These are phyloP conservation scores for Aquatica leii DNA, from an alignment of 2,888 invertebrate species.

Conservation along the genomic window DNA sequence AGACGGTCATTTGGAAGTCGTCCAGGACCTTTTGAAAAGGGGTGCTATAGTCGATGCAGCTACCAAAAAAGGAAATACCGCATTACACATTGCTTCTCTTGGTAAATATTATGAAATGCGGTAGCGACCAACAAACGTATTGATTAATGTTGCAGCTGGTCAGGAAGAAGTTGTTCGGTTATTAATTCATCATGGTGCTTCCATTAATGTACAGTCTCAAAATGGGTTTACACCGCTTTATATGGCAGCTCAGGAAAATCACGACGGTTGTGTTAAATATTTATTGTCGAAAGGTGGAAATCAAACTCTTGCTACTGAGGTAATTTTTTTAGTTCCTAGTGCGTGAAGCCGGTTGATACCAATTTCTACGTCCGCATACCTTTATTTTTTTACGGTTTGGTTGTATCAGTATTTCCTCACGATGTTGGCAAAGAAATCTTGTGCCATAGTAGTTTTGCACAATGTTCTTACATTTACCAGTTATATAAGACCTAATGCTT, in stretches of 20 bases:
- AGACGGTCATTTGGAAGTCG: conserved; percentile 95
- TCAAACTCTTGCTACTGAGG: conserved; percentile 96
- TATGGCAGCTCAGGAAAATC: conserved; percentile 99
- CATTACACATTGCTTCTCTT: conserved; percentile 96
- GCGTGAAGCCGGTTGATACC: too few species aligned
- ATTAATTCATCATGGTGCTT: conserved; percentile 89
- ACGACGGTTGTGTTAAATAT: conserved; percentile 91
- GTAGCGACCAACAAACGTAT: not conserved
- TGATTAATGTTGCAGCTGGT: conserved; percentile 70
- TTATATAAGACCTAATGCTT: too few species aligned
- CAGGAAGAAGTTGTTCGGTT: conserved; percentile 93
- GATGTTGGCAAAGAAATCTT: too few species aligned
- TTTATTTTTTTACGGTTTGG: too few species aligned
- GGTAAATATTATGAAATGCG: conserved; percentile 48
- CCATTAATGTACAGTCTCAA: conserved; percentile 95
- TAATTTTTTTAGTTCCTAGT: too few species aligned
- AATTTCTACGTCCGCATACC: too few species aligned
- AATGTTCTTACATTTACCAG: too few species aligned
- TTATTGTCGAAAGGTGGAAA: conserved; percentile 92
- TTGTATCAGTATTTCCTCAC: too few species aligned
- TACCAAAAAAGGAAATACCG: conserved; percentile 97
- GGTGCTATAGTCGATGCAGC: conserved; percentile 95
- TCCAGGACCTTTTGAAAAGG: conserved; percentile 86
- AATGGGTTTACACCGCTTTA: conserved; percentile 98
- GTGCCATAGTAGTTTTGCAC: too few species aligned